These are phyloP conservation scores for Cotesia chilonis DNA, from an alignment of 1,140 invertebrate genomes.

Conservation along the genomic window DNA sequence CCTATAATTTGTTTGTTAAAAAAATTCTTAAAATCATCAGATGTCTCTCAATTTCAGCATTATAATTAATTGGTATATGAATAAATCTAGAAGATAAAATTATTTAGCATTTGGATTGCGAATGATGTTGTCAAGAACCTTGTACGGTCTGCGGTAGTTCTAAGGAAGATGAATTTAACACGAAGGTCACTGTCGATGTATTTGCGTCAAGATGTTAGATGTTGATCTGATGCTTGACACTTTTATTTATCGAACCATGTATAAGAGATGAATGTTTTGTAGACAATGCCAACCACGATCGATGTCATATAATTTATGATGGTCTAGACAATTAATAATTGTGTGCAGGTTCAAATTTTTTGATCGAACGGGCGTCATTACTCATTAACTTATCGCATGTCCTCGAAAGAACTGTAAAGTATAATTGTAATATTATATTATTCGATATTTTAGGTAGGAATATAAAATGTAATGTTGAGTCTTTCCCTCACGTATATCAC, in stretches of 20 bases:
- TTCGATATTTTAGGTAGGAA: too few relatives aligned
- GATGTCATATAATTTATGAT: too few relatives aligned
- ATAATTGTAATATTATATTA: too few relatives aligned
- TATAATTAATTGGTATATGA: too few relatives aligned
- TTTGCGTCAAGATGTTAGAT: constrained; percentile 3
- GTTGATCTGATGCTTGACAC: not conserved
- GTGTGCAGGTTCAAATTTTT: not conserved
- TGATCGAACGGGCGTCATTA: not conserved
- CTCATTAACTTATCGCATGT: not conserved
- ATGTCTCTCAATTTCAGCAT: too few relatives aligned
- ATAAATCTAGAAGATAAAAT: not conserved
- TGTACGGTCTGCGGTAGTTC: constrained; percentile 1
- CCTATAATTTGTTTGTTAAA: too few relatives aligned
- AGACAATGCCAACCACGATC: not conserved
- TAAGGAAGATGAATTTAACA: constrained; percentile 19
- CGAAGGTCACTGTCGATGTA: constrained; percentile 17
- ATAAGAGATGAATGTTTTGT: not conserved
- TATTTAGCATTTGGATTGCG: too few relatives aligned
- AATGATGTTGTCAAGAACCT: constrained; percentile 1
- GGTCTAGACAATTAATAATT: too few relatives aligned
- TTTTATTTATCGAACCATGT: not conserved
- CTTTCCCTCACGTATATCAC: too few relatives aligned
- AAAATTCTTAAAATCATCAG: too few relatives aligned
- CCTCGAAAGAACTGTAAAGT: not conserved
- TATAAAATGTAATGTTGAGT: too few relatives aligned